Evolutionary conservation across 1,140 invertebrate species (phyloP), one percentile per base, ranked within the genome.

Genomic region (Neodiprion fabricii): DNA sequence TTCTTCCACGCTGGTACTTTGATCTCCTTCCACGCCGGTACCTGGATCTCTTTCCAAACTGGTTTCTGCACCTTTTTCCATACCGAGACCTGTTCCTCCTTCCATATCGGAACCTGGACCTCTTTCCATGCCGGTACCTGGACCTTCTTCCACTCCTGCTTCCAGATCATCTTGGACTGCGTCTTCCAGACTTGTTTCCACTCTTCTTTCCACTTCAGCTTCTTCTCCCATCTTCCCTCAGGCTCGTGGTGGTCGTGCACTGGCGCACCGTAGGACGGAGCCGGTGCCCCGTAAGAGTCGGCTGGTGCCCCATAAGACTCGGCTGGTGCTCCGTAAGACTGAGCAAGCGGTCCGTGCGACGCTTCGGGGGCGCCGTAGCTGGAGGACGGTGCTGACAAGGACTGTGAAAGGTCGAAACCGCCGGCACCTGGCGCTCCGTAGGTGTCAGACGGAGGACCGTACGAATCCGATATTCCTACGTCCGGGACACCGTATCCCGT

Each of bases 61-160:
- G 92, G 91, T 9, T 91, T 90, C 83, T 92, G 88, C 12, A 90
- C 84, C 82, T 94, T 90, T 79, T 92, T 92, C 92, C 92, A 94
- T 9, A 91, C 82, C 0, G 90, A 90, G 28, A 91, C 90, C 79
- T 89, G 86, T 0, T 89, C 84, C 76, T 89, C 89, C 73, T 89
- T 89, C 89, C 88, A 89, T 7, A 79, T 84, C 0, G 88, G 86
- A 65, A 86, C 84, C 73, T 87, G 83, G 67, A 89, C 83, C 78
- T 90, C 89, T 75, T 89, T 89, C 89, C 89, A 90, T 53, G 84
- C 86, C 11, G 85, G 86, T 3, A 88, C 87, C 76, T 89, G 67
- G 50, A 88, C 88, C 76, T 90, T 89, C 65, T 91, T 91, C 72
- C 72, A 78, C 53, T 17, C 71, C 12, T 48, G 67, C 12, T 74